Conservation (phyloP, 2,888 invertebrate genomes). For the Conistra vaccinii region DNA sequence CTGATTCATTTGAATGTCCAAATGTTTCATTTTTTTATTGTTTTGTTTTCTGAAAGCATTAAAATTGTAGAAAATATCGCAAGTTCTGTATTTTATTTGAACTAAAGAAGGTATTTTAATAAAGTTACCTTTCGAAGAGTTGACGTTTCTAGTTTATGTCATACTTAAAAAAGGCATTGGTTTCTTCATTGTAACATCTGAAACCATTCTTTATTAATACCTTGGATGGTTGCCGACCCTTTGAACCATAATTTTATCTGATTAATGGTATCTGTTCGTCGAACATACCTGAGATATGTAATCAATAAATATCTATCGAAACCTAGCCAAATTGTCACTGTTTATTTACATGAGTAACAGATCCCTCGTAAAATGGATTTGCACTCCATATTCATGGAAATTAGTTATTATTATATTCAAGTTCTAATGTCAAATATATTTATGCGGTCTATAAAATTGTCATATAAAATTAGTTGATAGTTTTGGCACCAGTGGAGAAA, state of each 20-base stretch:
- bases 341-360: constrained; percentile 11
- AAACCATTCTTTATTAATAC: not conserved
- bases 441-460: not conserved
- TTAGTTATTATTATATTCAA: not conserved
- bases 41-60: not conserved
- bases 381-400: not conserved
- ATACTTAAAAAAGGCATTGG: not conserved
- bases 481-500: not conserved
- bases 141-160: not conserved
- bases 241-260: constrained; percentile 17
- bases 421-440: too few species aligned
- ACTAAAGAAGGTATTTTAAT: not conserved
- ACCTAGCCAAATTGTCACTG: constrained; percentile 47
- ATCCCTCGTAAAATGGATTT: not conserved
- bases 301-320: constrained; percentile 45
- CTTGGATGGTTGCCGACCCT: constrained; percentile 44
- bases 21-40: not conserved
- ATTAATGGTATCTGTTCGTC: constrained; percentile 30
- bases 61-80: not conserved
- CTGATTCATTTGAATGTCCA: constrained; percentile 21
- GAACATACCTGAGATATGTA: constrained; percentile 36
- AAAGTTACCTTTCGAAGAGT: not conserved
- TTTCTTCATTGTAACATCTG: not conserved
- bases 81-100: not conserved
- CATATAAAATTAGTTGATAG: constrained; percentile 10